phyloP scores from a whole-genome alignment of 2,113 vertebrate species.

The Epinephelus cyanopodus region DNA sequence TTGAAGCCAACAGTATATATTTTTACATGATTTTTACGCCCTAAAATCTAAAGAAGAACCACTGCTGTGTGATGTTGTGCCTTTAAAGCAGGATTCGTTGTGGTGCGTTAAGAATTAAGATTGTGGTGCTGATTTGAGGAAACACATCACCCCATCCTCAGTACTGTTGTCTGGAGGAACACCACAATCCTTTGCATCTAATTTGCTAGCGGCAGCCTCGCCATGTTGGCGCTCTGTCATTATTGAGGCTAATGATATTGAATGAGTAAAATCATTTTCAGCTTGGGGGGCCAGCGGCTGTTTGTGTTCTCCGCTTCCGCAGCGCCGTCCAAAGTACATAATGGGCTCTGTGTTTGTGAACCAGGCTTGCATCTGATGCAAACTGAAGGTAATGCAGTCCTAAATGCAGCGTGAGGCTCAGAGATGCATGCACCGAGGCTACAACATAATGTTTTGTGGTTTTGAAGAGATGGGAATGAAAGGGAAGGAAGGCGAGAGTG shows the following conservation, averaged over 20 bases:
- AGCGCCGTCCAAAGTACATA: slow-evolving; percentile 41
- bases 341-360: slow-evolving; percentile 34
- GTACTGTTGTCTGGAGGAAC: slow-evolving; percentile 31
- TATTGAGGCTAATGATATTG: slow-evolving; percentile 78
- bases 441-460: slow-evolving; percentile 40
- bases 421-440: slow-evolving; percentile 34
- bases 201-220: slow-evolving; percentile 61
- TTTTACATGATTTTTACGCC: neutral
- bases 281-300: slow-evolving; percentile 58
- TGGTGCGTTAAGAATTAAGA: neutral
- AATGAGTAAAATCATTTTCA: slow-evolving; percentile 71
- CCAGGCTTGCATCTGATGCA: slow-evolving; percentile 44
- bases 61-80: neutral
- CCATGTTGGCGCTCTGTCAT: slow-evolving; percentile 67
- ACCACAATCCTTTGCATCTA: slow-evolving; percentile 58
- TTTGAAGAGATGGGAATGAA: slow-evolving; percentile 54
- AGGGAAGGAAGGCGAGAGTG: slow-evolving; percentile 34
- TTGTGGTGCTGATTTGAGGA: slow-evolving; percentile 20
- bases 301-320: slow-evolving; percentile 56
- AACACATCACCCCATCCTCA: slow-evolving; percentile 27
- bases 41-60: neutral
- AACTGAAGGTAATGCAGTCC: slow-evolving; percentile 55
- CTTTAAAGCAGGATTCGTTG: neutral
- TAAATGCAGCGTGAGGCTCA: slow-evolving; percentile 50
- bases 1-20: neutral